These are phyloP conservation scores for Oriolus oriolus DNA, from an alignment of 2,113 vertebrate species.

Conservation along the genomic window DNA sequence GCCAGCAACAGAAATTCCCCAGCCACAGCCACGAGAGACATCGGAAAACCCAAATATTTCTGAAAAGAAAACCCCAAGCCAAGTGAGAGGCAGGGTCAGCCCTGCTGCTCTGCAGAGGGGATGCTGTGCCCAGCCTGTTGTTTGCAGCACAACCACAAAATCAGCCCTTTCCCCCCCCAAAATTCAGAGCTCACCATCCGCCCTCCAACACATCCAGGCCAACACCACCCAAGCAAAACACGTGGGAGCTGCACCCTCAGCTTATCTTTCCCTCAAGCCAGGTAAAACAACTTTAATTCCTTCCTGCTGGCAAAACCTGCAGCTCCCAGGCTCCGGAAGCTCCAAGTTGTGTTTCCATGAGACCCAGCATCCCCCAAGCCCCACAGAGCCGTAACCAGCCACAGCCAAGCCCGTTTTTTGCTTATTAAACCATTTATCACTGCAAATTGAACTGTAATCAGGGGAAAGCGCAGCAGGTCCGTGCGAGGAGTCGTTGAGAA, in stretches of 20 bases:
- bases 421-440: slow-evolving; percentile 34
- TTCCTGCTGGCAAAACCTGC: neutral
- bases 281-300: neutral
- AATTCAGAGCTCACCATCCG: neutral
- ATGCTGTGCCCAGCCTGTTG: neutral
- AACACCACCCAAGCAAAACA: neutral
- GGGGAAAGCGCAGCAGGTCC: neutral
- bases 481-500: neutral
- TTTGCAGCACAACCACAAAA: neutral
- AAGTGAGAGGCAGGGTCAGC: neutral
- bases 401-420: neutral
- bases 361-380: neutral
- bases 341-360: neutral
- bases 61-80: neutral
- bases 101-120: neutral
- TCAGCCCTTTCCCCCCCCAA: rapidly evolving
- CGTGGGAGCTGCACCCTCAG: neutral
- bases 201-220: neutral
- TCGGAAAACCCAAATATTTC: neutral
- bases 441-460: neutral
- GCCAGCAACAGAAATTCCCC: neutral
- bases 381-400: neutral
- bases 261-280: neutral
- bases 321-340: neutral
- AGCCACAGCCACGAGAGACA: neutral